A percentile compares a stretch with the other conserved stretches of the same genome.
phyloP scores from a whole-genome alignment of 2,888 invertebrate species.

The Rhyacophila evoluta region DNA sequence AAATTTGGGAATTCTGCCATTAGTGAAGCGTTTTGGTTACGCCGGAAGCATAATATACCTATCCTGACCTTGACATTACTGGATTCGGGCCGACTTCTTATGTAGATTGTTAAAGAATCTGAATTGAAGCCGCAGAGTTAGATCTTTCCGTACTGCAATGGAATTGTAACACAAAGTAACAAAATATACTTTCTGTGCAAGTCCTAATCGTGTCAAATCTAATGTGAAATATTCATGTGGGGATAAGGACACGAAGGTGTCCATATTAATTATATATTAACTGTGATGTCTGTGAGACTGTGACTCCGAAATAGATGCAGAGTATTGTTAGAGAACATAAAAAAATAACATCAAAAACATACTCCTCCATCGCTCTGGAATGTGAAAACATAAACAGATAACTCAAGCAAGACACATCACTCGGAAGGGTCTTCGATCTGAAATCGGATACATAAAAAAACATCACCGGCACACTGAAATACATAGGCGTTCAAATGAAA shows the following conservation, averaged over 20 bases:
- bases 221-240: background rate
- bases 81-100: conserved; percentile 88
- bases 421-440: background rate
- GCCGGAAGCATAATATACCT: conserved; percentile 49
- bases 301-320: background rate
- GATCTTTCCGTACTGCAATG: conserved; percentile 94
- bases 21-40: conserved; percentile 52
- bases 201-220: conserved; percentile 15
- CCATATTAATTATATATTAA: background rate
- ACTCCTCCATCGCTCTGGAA: conserved; percentile 32
- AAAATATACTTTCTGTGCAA: conserved; percentile 46
- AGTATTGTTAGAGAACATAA: background rate
- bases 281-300: conserved; percentile 3
- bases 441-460: conserved; percentile 23
- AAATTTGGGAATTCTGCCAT: conserved; percentile 44
- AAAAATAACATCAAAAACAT: conserved; percentile 9
- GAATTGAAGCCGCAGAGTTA: conserved; percentile 95
- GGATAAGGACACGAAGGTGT: background rate
- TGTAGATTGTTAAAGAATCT: conserved; percentile 94
- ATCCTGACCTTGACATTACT: conserved; percentile 70
- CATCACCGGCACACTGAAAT: conserved; percentile 44
- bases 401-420: conserved; percentile 35
- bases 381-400: conserved; percentile 31
- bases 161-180: conserved; percentile 63
- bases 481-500: background rate